A percentile compares a stretch with the other conserved stretches of the same genome.
Conservation (phyloP, 2,888 invertebrate genomes). For the Diaprepes abbreviatus region DNA sequence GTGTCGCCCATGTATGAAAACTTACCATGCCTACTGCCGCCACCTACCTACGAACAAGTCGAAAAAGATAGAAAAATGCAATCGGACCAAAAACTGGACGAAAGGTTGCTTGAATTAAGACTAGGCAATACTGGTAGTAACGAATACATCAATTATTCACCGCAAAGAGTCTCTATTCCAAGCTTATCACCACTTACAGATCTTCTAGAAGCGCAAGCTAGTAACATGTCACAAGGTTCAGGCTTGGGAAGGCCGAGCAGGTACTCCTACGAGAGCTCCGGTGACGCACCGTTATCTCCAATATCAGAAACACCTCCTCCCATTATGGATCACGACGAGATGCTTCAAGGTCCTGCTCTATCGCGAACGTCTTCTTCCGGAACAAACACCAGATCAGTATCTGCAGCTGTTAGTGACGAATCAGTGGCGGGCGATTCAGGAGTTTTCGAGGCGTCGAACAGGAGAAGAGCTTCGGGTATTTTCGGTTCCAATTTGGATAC, state of each 20-base stretch:
- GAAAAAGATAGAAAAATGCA: conserved; percentile 73
- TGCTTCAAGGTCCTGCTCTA: conserved; percentile 60
- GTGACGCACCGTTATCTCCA: conserved; percentile 81
- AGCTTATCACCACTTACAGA: conserved; percentile 63
- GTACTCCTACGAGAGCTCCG: conserved; percentile 67
- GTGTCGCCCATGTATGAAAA: conserved; percentile 78
- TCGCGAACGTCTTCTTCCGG: conserved; percentile 70
- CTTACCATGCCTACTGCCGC: conserved; percentile 70
- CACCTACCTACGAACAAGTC: conserved; percentile 78
- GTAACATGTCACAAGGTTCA: conserved; percentile 73
- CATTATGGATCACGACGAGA: conserved; percentile 68
- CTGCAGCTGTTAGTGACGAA: conserved; percentile 97
- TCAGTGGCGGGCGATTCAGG: conserved; percentile 96
- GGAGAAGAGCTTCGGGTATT: conserved; percentile 65
- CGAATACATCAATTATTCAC: conserved; percentile 56
- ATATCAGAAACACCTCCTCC: conserved; percentile 88
- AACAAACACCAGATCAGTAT: conserved; percentile 90
- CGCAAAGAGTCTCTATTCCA: conserved; percentile 61
- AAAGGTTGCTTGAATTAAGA: conserved; percentile 60
- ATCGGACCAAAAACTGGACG: conserved; percentile 57
- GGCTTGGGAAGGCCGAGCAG: conserved; percentile 71
- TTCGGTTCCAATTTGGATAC: conserved; percentile 63
- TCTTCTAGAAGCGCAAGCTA: conserved; percentile 59
- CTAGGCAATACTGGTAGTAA: conserved; percentile 49
- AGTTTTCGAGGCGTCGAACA: conserved; percentile 90